Evolutionary conservation across 2,113 vertebrate genomes (phyloP).

Genomic region (Andinoacara biseriatus): DNA sequence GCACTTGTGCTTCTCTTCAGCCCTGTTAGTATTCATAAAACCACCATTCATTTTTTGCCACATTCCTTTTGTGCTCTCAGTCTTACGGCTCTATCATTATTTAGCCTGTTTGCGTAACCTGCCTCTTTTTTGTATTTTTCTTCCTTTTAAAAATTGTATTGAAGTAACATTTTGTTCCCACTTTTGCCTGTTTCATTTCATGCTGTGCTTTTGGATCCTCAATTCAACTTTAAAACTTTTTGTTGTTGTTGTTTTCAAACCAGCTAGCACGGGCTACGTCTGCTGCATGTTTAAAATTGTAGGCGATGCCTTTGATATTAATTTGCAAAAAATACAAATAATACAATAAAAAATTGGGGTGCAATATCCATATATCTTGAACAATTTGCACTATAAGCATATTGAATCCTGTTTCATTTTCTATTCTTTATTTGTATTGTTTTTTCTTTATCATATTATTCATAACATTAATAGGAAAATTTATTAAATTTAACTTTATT

Average conservation of each 20-base stretch:
- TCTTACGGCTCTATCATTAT: neutral
- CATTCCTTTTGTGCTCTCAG: neutral
- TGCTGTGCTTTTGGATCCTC: neutral
- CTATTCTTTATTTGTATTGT: neutral
- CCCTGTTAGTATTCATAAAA: neutral
- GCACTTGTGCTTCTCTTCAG: neutral
- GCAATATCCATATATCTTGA: neutral
- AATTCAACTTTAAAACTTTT: neutral
- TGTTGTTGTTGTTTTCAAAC: neutral
- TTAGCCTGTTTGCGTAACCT: neutral
- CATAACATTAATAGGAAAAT: neutral
- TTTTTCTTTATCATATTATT: neutral
- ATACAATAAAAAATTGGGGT: neutral
- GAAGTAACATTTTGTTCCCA: neutral
- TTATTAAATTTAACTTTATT: neutral
- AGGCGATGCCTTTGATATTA: neutral
- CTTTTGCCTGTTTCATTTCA: neutral
- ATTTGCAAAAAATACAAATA: neutral
- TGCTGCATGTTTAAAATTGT: neutral
- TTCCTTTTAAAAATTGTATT: neutral
- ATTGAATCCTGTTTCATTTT: neutral
- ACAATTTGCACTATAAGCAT: neutral
- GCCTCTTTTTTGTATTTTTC: neutral
- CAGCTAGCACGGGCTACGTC: neutral
- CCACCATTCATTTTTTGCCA: neutral